A percentile compares a stretch with the other conserved stretches of the same genome.
Conservation (phyloP, 2,797 vertebrate species). For the Poeciliopsis infans region DNA sequence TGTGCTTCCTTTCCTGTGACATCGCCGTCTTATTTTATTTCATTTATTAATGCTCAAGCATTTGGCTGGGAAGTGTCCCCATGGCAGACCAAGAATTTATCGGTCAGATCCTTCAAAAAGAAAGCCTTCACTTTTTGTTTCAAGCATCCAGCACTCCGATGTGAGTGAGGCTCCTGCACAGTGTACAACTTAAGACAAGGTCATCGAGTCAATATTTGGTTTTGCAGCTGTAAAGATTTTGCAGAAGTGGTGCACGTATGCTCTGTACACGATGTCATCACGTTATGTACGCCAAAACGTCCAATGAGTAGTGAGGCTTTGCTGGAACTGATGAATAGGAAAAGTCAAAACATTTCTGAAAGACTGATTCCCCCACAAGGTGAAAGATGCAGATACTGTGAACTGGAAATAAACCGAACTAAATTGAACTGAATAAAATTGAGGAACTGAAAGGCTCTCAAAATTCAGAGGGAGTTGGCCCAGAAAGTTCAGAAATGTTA, state of each 20-base stretch:
- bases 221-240: not conserved
- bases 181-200: not conserved
- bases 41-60: not conserved
- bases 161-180: not conserved
- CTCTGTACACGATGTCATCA: not conserved
- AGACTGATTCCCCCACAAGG: not conserved
- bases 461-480: not conserved
- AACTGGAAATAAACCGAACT: not conserved
- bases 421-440: not conserved
- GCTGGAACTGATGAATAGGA: not conserved
- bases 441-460: not conserved
- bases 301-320: not conserved
- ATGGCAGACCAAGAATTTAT: not conserved
- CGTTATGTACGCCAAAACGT: not conserved
- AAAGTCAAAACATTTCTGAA: not conserved
- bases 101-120: not conserved
- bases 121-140: not conserved
- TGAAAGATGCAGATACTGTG: not conserved
- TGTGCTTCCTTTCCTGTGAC: not conserved
- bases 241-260: not conserved
- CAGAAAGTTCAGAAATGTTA: not conserved
- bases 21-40: not conserved
- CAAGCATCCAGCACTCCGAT: not conserved
- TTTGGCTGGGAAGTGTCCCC: not conserved
- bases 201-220: not conserved